These are phyloP conservation scores for Ploceus nigricollis DNA, from an alignment of 2,113 vertebrate species.

Conservation along the genomic window DNA sequence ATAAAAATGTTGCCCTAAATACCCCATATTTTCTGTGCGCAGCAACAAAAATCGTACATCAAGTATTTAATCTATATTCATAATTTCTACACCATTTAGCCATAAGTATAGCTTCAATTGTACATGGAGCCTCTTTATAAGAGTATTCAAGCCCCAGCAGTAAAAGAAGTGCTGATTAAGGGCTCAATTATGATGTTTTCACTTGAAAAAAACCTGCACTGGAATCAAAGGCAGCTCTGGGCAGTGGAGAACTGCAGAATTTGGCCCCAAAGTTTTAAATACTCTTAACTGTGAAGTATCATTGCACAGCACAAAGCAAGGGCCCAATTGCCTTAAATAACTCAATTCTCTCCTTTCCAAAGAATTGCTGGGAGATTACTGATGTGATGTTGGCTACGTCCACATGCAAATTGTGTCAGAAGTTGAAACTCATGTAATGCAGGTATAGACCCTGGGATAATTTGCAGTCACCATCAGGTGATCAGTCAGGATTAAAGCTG, in stretches of 20 bases:
- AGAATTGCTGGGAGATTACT: not conserved
- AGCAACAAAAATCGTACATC: conserved; percentile 14
- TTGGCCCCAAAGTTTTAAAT: not conserved
- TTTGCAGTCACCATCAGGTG: not conserved
- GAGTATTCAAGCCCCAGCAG: conserved; percentile 30
- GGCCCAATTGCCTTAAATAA: not conserved
- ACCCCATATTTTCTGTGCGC: not conserved
- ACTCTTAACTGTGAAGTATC: not conserved
- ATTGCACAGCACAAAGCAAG: not conserved
- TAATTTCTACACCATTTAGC: conserved; percentile 55
- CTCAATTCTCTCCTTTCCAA: not conserved
- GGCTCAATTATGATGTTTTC: conserved; percentile 12
- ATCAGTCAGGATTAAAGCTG: not conserved
- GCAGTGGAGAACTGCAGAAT: not conserved
- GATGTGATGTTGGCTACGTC: not conserved
- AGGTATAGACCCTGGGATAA: not conserved
- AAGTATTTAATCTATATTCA: conserved; percentile 51
- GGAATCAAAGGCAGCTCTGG: conserved; percentile 26
- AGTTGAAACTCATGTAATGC: not conserved
- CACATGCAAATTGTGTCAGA: not conserved
- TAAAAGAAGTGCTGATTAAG: conserved; percentile 59
- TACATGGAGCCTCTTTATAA: conserved; percentile 32
- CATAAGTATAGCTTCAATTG: conserved; percentile 49
- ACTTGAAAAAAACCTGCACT: not conserved
- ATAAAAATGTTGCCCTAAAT: conserved; percentile 44